phyloP scores from a whole-genome alignment of 2,113 vertebrate genomes.

The Ctenodactylus gundi region DNA sequence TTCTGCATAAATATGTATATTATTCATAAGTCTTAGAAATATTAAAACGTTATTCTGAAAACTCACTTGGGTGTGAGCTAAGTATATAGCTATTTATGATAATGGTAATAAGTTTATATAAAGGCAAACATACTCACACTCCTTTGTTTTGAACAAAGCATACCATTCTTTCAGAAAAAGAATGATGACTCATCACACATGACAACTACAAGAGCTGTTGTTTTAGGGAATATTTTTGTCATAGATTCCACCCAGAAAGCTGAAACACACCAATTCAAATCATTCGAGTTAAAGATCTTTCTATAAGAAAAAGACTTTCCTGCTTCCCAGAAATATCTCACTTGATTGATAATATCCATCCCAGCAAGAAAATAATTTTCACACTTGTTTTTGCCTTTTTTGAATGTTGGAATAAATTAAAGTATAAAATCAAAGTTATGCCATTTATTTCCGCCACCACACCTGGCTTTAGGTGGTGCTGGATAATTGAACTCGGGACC shows the following conservation, averaged over 20 bases:
- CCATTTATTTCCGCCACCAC: neutral
- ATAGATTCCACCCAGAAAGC: neutral
- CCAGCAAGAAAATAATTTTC: neutral
- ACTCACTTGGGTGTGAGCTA: neutral
- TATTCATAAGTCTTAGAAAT: neutral
- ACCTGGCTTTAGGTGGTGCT: no score
- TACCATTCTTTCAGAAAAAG: neutral
- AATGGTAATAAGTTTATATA: neutral
- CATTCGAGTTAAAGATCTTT: neutral
- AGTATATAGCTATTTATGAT: neutral
- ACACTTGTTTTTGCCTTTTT: neutral
- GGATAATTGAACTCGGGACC: no score
- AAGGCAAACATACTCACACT: neutral
- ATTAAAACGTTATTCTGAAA: neutral
- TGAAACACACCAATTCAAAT: neutral
- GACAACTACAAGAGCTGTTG: neutral
- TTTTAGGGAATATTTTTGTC: neutral
- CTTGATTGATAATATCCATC: neutral
- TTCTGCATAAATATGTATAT: neutral
- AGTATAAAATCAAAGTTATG: neutral
- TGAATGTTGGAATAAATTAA: conserved; percentile 2
- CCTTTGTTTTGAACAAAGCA: neutral
- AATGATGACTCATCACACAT: neutral
- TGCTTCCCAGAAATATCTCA: neutral
- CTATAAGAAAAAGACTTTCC: neutral